Conservation (phyloP, 2,888 invertebrate genomes). For the Tetropium fuscum region DNA sequence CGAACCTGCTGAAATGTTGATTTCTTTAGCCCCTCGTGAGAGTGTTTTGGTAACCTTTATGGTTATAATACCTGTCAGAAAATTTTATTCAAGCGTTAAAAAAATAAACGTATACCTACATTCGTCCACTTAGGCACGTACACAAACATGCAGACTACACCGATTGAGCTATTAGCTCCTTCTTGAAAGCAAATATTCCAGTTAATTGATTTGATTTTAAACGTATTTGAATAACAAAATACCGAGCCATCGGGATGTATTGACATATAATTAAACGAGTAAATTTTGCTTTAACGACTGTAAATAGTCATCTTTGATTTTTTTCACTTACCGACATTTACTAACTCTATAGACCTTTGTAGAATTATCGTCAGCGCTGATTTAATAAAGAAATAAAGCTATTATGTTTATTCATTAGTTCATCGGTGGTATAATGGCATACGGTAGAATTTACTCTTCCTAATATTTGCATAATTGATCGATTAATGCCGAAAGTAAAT, state of each 20-base stretch:
- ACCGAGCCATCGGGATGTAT: conserved; percentile 43
- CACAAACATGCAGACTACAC: conserved; percentile 48
- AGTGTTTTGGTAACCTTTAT: too few species aligned
- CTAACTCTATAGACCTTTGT: conserved; percentile 23
- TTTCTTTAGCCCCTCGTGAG: too few species aligned
- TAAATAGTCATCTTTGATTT: conserved; percentile 23
- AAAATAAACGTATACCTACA: conserved; percentile 43
- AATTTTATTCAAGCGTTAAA: conserved; percentile 21
- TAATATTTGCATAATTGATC: conserved; percentile 17
- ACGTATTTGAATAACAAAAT: conserved; percentile 56
- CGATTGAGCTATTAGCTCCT: conserved; percentile 46
- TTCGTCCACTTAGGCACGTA: conserved; percentile 56
- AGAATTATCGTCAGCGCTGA: conserved; percentile 17
- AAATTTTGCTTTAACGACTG: conserved; percentile 40
- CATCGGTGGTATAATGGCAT: neutral
- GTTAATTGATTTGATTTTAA: conserved; percentile 59
- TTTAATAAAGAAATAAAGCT: conserved; percentile 23
- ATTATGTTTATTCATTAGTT: conserved; percentile 12
- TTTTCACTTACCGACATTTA: conserved; percentile 27
- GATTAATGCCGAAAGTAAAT: conserved; percentile 13
- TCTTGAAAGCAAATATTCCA: conserved; percentile 50
- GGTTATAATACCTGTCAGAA: conserved; percentile 10
- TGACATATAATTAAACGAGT: conserved; percentile 53
- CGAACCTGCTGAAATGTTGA: too few species aligned
- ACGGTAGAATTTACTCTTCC: conserved; percentile 9